Base-by-base conservation (phyloP, 1,140 invertebrate species). In the Drosophila parabipectinata region DNA sequence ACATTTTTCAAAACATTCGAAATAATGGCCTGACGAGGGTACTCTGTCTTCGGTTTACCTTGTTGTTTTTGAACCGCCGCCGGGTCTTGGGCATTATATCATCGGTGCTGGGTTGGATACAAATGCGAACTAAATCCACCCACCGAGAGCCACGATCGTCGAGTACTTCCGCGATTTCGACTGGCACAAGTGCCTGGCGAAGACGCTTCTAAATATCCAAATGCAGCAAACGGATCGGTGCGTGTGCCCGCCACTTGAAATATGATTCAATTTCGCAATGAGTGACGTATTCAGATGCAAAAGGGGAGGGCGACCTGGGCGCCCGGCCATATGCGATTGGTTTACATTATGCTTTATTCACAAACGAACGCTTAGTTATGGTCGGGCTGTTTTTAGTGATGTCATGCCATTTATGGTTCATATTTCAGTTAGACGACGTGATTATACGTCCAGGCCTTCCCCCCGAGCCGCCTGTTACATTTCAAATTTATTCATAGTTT, bases 331-430 rank as follows among this genome's bases (percentile, higher is more conserved):
- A 44, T 74, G 72, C 59, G 64, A 57, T 74, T 57, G 69, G 47
- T 51, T 74, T 74, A 57, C 41, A 55, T 74, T 52, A 54, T 76
- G 63, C 66, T 56, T 48, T 56, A 69, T 56, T 52, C 44, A 52
- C 44, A 68, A 48, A 18, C 14, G 28, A 52, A 68, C n/a, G 50
- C 57, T 54, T 59, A 72, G 83, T 87, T 88, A 87, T 88, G 83
- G 83, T 82, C 78, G 34, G 84, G 34, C 82, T 79, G 63, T 63
- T 79, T 77, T 77, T 73, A 79, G 83, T 83, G 83, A 88, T 88
- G 83, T 88, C 79, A 88, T 88, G 18, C 83, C 83, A 61, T 88
- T 77, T 88, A 88, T 83, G 83, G 83, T 83, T 88, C 83, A 88
- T 67, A 88, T 88, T 88, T 88, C 83, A 88, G 83, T 83, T 88